phyloP scores from a whole-genome alignment of 2,113 vertebrate genomes.

The Platanista minor region DNA sequence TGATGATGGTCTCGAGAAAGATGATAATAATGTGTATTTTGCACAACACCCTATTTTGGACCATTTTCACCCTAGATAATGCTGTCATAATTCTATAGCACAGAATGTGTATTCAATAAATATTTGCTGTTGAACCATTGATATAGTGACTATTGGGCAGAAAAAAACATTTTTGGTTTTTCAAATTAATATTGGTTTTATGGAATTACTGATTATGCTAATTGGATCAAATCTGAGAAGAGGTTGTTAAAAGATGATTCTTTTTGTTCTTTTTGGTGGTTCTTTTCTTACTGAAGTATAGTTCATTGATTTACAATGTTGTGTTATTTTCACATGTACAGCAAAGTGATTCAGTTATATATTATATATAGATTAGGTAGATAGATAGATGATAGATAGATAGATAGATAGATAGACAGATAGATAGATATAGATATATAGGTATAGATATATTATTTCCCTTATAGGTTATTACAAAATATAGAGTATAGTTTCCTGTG shows the following conservation, averaged over 20 bases:
- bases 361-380: not conserved
- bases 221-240: not conserved
- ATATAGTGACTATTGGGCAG: not conserved
- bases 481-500: not conserved
- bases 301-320: not conserved
- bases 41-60: not conserved
- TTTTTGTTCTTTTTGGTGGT: not conserved
- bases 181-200: not conserved
- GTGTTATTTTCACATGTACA: not conserved
- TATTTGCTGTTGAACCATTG: not conserved
- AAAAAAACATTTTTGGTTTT: not conserved
- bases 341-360: not conserved
- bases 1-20: not conserved
- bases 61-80: not conserved
- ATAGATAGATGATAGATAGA: no score
- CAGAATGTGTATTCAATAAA: not conserved
- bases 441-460: not conserved
- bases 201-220: not conserved
- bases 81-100: not conserved
- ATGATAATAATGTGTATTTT: not conserved
- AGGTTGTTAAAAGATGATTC: not conserved
- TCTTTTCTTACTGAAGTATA: not conserved
- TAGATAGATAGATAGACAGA: no score
- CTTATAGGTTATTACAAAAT: not conserved
- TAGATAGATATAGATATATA: not conserved